Base-by-base conservation (phyloP, 2,888 invertebrate species). In the Scaptomyza parva region DNA sequence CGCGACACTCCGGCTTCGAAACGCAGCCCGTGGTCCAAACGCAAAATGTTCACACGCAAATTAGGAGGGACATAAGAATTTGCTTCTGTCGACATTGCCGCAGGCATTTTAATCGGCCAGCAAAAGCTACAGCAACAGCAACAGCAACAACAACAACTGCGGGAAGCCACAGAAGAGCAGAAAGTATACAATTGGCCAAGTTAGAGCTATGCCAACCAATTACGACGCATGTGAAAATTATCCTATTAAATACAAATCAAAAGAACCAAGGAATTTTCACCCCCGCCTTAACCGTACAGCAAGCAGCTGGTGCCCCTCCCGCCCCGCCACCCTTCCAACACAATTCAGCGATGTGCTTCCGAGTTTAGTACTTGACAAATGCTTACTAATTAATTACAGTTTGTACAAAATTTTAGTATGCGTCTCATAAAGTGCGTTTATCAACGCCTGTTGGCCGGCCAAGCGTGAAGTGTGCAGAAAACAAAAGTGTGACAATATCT, bases 311-410 rank as follows among this genome's bases (percentile, higher is more conserved):
- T 8, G 1, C 2, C 24, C n/a, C 3, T 8, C 5, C 30, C n/a
- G 18, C 30, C 18, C 18, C 0, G 0, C 2, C 0, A n/a, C 20
- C 24, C 24, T 1, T 2, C 3, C 3, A 6, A 5, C 2, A 8
- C 8, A 37, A 9, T 1, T 2, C 3, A 24, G 7, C 17, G 35
- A 14, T 12, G 12, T 54, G 54, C 76, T 48, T 24, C 70, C 57
- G 62, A 65, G 78, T 82, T 82, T 83, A 90, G 88, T 88, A 90
- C 91, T 92, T 92, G 92, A 91, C 92, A 91, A 91, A 91, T 87
- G 90, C 88, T 90, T 91, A 92, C 92, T 92, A 92, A 92, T 92
- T 92, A 91, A 92, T 92, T 91, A 91, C 88, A 90, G 91, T 92
- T 91, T 92, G 91, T 91, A 89, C 91, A 91, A 91, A 86, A 84